Evolutionary conservation across 2,888 invertebrate species (phyloP), one percentile per base, ranked within the genome.

Genomic region (Prosapia bicincta): DNA sequence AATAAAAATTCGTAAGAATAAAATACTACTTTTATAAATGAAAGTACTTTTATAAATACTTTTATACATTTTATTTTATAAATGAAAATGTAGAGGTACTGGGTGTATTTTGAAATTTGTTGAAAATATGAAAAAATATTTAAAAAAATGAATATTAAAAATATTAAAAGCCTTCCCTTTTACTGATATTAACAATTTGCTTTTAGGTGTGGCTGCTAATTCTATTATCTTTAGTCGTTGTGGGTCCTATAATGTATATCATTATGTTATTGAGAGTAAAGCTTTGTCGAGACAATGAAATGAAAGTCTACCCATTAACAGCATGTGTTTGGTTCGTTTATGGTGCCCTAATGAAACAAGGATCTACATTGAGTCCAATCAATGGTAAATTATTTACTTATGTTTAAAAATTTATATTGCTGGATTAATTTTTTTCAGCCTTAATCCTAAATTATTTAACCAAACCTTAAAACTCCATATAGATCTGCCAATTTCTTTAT

Each of bases 251-350:
- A 72, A 93, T 95, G 79, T 93, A 92, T 77, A 91, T 93, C 3
- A 87, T 88, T 10, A 81, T 93, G 67, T 89, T 92, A 77, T 88
- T 88, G 23, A 78, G 85, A 69, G 82, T 82, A 25, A 88, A 88
- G 79, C 81, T 93, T 26, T 89, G 92, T 68, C 88, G 87, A 25
- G 90, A 90, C 74, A 85, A 87, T 0, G 83, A 84, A 7, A 88
- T 83, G 0, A 85, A 85, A 7, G 85, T 88, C 3, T 91, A 92
- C 80, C 86, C 90, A 0, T 81, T 95, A 23, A 87, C 89, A 0
- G 89, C 92, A 3, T 95, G 95, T 82, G 88, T 93, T 79, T 96
- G 95, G 95, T 96, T 95, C 83, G 92, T 93, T 2, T 96, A 95
- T 83, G 94, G 95, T 20, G 94, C 94, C 0, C 87, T 96, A 38